These are phyloP conservation scores for Falco peregrinus DNA, from an alignment of 2,797 vertebrate genomes.

Conservation along the genomic window DNA sequence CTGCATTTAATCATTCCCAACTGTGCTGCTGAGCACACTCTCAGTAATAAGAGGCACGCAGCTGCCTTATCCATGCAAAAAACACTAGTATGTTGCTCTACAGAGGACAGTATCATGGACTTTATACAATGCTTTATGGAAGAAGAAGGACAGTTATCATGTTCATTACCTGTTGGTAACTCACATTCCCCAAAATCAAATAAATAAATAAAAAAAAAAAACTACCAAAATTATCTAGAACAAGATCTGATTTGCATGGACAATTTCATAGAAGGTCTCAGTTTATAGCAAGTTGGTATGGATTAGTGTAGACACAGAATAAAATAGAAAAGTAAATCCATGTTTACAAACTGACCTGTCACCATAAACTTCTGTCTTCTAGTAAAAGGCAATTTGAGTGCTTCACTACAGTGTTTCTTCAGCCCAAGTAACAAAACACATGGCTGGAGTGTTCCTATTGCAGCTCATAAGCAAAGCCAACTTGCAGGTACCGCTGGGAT, in stretches of 20 bases:
- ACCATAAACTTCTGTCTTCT: background rate
- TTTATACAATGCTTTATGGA: background rate
- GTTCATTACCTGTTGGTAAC: background rate
- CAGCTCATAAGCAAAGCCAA: background rate
- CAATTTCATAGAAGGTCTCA: background rate
- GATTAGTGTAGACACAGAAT: background rate
- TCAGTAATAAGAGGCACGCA: background rate
- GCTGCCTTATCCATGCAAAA: background rate
- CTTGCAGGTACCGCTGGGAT: background rate
- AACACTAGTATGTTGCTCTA: background rate
- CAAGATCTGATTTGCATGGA: background rate
- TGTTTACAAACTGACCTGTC: conserved; percentile 8
- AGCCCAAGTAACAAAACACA: background rate
- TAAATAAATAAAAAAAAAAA: background rate
- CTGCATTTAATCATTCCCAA: background rate
- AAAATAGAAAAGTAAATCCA: background rate
- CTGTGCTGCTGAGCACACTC: background rate
- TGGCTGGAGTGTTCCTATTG: background rate
- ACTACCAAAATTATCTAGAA: background rate
- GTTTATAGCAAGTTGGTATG: background rate
- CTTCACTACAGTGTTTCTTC: background rate
- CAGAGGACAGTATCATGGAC: background rate
- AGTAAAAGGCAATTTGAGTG: background rate
- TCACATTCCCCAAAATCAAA: background rate
- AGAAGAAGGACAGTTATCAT: background rate